Conservation (phyloP, 2,797 vertebrate species). For the Bufotes viridis region DNA sequence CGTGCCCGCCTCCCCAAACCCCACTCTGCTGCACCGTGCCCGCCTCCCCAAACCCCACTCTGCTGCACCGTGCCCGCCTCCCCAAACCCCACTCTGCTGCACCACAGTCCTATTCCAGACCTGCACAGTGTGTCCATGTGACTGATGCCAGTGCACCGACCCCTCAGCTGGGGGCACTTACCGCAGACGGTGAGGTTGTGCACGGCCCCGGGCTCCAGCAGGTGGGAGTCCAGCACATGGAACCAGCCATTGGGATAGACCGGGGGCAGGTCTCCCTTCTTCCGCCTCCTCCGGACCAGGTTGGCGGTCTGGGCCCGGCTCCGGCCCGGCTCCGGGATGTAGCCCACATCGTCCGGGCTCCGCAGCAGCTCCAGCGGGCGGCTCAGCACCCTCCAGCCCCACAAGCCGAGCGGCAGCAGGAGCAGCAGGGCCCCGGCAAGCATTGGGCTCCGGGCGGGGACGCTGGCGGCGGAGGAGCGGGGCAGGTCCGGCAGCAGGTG, state of each 20-base stretch:
- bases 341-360: constrained; percentile 78
- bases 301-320: constrained; percentile 74
- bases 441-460: not conserved
- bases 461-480: constrained; percentile 6
- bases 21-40: no score
- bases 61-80: no score
- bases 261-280: constrained; percentile 78
- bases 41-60: no score
- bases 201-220: constrained; percentile 74
- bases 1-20: no score
- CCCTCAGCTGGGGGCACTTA: constrained; percentile 62
- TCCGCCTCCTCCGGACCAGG: constrained; percentile 77
- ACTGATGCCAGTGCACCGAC: not conserved
- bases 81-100: not conserved
- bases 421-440: constrained; percentile 47
- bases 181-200: constrained; percentile 76
- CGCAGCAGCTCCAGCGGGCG: constrained; percentile 76
- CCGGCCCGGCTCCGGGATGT: constrained; percentile 72
- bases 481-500: not conserved
- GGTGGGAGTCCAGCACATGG: constrained; percentile 77
- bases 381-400: constrained; percentile 75
- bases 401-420: constrained; percentile 54
- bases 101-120: no score
- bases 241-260: constrained; percentile 87
- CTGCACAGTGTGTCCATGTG: no score